These are phyloP conservation scores for Frankliniella fusca DNA, from an alignment of 2,888 invertebrate genomes.

Conservation along the genomic window DNA sequence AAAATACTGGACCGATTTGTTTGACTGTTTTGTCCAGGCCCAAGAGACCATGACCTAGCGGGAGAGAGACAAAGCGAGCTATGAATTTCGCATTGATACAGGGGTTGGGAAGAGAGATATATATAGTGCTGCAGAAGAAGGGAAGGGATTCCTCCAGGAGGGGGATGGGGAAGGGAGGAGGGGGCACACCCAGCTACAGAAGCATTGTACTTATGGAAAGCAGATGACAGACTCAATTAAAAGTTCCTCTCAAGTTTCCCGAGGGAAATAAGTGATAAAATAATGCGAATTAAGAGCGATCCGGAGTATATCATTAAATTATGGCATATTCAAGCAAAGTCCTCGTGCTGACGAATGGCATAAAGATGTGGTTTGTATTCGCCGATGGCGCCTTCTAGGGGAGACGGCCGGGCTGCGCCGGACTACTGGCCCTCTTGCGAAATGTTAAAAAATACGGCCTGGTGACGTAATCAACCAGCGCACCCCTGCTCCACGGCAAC, in stretches of 20 bases:
- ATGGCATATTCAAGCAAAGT: slow-evolving; percentile 8
- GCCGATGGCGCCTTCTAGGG: background rate
- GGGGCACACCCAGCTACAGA: background rate
- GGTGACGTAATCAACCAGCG: too few relatives aligned
- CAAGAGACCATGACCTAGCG: too few relatives aligned
- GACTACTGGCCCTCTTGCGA: background rate
- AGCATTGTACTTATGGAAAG: slow-evolving; percentile 8
- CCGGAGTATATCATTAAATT: slow-evolving; percentile 3
- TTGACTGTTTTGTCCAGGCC: too few relatives aligned
- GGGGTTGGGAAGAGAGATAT: background rate
- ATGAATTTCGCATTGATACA: background rate
- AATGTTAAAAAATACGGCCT: too few relatives aligned
- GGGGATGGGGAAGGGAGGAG: background rate
- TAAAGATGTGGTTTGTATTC: too few relatives aligned
- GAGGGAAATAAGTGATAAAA: slow-evolving; percentile 10
- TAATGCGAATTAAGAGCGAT: slow-evolving; percentile 8
- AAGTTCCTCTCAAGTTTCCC: slow-evolving; percentile 2
- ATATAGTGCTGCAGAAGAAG: background rate
- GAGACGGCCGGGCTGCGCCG: background rate
- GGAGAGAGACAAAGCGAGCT: background rate
- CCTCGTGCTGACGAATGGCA: background rate
- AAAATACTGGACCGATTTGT: too few relatives aligned
- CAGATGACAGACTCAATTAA: slow-evolving; percentile 19
- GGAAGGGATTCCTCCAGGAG: background rate
- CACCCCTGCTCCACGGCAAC: background rate